Conservation (phyloP, 1,140 invertebrate genomes). For the Andrena cerasifolii region DNA sequence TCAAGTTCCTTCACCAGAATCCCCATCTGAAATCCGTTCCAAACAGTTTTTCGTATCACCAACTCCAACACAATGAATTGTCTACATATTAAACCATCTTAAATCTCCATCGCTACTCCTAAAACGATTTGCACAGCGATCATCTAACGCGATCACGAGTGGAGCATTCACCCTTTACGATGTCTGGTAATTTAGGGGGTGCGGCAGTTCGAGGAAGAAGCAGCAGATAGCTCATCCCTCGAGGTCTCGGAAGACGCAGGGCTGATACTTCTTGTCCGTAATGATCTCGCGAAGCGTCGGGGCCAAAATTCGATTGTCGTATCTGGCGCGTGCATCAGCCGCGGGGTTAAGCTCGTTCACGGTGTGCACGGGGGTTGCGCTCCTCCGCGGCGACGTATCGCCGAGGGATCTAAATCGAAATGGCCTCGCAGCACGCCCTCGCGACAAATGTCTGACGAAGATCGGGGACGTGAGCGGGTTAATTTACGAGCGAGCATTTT, state of each 20-base stretch:
- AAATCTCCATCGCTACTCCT: too few species aligned
- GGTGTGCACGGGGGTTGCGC: neutral
- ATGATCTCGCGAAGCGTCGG: constrained; percentile 44
- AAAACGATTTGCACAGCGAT: too few species aligned
- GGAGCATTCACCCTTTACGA: too few species aligned
- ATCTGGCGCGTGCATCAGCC: constrained; percentile 54
- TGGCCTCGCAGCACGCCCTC: constrained; percentile 31
- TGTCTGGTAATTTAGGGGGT: neutral
- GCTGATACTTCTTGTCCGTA: constrained; percentile 25
- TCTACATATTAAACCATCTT: too few species aligned
- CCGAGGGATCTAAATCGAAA: constrained; percentile 64
- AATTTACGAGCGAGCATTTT: constrained; percentile 52
- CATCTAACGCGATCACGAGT: too few species aligned
- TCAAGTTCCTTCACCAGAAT: too few species aligned
- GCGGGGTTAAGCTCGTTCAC: constrained; percentile 34
- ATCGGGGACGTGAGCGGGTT: constrained; percentile 37
- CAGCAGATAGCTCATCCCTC: neutral
- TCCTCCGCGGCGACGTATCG: constrained; percentile 46
- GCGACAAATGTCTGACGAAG: constrained; percentile 59
- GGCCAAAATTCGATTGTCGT: constrained; percentile 62
- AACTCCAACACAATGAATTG: too few species aligned
- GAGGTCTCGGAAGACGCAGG: neutral
- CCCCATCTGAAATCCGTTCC: too few species aligned
- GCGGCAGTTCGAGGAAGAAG: neutral
- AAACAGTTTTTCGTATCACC: too few species aligned